Percentiles rank a stretch among this genome's conserved stretches.
Evolutionary conservation across 2,113 vertebrate species (phyloP).

Genomic region (Xerus inauris): DNA sequence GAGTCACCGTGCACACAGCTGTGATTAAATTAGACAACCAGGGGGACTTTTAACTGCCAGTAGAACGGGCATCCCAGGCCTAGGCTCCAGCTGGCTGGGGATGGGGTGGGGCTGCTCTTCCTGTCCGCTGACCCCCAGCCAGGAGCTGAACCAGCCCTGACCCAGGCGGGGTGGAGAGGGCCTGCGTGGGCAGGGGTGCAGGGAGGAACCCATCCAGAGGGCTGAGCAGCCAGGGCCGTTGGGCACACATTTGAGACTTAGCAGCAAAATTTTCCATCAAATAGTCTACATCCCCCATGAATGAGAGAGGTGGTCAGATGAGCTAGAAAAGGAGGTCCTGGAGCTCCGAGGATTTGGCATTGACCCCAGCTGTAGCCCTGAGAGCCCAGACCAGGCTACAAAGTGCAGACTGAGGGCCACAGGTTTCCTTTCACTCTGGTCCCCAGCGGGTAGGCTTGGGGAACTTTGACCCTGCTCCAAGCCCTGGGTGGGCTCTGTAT

Average conservation of each 20-base stretch:
- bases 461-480: background rate
- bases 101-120: background rate
- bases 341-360: background rate
- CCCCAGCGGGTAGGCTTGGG: background rate
- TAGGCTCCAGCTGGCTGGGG: constrained; percentile 6
- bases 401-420: background rate
- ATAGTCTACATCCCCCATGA: accelerated
- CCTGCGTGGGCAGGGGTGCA: background rate
- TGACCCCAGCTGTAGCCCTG: background rate
- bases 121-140: background rate
- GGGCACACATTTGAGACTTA: background rate
- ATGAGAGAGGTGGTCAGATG: background rate
- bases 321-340: background rate
- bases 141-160: background rate
- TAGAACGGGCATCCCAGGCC: constrained; percentile 4
- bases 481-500: background rate
- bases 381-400: background rate
- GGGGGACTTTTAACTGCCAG: constrained; percentile 71
- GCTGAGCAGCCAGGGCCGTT: background rate
- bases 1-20: constrained; percentile 79
- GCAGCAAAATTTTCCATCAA: too few species aligned
- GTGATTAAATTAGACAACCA: constrained; percentile 84
- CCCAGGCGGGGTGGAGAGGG: background rate
- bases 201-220: accelerated
- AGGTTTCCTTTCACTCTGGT: background rate